Evolutionary conservation across 2,888 invertebrate species (phyloP).

Genomic region (Thymelicus lineola): DNA sequence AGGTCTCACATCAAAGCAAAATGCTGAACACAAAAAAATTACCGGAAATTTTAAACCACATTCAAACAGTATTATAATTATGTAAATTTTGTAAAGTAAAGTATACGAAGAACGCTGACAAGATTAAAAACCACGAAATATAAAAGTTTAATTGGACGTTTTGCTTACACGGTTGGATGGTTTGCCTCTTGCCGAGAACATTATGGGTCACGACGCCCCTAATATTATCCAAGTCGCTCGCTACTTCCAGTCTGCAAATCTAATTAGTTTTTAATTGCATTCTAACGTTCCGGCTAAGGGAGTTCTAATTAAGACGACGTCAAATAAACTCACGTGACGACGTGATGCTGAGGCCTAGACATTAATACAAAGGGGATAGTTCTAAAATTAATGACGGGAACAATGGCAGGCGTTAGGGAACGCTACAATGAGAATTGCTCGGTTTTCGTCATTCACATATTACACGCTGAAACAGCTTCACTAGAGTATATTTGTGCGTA

Average conservation of each 20-base stretch:
- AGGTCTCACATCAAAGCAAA: too few relatives aligned
- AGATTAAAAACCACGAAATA: constrained; percentile 11
- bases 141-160: constrained; percentile 7
- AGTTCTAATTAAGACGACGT: constrained; percentile 46
- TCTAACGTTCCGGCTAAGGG: constrained; percentile 44
- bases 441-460: background rate
- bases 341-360: constrained; percentile 39
- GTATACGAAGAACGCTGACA: background rate
- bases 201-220: constrained; percentile 1
- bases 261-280: constrained; percentile 48
- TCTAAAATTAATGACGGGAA: constrained; percentile 39
- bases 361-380: constrained; percentile 40
- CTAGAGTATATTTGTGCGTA: background rate
- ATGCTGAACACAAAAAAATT: too few relatives aligned
- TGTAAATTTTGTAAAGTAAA: too few relatives aligned
- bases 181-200: background rate
- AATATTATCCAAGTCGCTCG: constrained; percentile 17
- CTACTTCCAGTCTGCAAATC: constrained; percentile 37
- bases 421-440: constrained; percentile 12
- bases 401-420: constrained; percentile 20
- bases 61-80: too few relatives aligned
- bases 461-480: background rate
- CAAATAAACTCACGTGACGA: constrained; percentile 46
- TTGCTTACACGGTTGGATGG: too few relatives aligned
- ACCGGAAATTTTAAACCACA: too few relatives aligned